Conservation (phyloP, 2,888 invertebrate genomes). For the Drosophila birchii region DNA sequence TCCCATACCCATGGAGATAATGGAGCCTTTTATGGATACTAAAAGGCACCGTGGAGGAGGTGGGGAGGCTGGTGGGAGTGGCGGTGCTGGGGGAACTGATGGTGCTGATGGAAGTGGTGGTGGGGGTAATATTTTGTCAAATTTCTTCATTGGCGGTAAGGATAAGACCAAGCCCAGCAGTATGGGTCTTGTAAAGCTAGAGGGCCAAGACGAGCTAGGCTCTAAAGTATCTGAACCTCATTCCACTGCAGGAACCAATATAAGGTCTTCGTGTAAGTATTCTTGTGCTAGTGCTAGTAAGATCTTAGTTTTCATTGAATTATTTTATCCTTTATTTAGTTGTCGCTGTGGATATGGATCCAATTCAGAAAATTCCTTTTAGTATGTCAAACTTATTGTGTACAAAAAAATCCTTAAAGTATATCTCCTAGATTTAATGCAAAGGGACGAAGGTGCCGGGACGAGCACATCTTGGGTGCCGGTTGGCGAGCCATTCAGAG, state of each 20-base stretch:
- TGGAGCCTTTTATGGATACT: conserved; percentile 46
- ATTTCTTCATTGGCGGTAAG: conserved; percentile 14
- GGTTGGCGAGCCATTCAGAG: not conserved
- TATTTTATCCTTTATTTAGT: not conserved
- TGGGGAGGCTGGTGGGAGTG: not conserved
- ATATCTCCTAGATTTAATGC: not conserved
- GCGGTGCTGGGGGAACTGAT: not conserved
- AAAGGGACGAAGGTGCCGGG: not conserved
- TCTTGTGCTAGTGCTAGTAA: no score
- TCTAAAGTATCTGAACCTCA: not conserved
- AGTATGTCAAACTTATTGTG: not conserved
- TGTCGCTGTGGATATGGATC: conserved; percentile 6
- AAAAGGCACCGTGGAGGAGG: not conserved
- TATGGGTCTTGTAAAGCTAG: not conserved
- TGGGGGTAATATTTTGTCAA: not conserved
- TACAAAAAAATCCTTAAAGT: not conserved
- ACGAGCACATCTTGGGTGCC: not conserved
- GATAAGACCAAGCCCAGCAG: not conserved
- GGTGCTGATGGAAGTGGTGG: not conserved
- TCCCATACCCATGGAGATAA: conserved; percentile 74
- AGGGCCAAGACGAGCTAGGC: not conserved
- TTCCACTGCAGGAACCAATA: no score
- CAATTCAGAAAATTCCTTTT: not conserved
- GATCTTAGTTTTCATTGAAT: not conserved
- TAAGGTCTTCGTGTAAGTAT: conserved; percentile 1